phyloP scores from a whole-genome alignment of 2,888 invertebrate species.

The Ptychoptera contaminata region DNA sequence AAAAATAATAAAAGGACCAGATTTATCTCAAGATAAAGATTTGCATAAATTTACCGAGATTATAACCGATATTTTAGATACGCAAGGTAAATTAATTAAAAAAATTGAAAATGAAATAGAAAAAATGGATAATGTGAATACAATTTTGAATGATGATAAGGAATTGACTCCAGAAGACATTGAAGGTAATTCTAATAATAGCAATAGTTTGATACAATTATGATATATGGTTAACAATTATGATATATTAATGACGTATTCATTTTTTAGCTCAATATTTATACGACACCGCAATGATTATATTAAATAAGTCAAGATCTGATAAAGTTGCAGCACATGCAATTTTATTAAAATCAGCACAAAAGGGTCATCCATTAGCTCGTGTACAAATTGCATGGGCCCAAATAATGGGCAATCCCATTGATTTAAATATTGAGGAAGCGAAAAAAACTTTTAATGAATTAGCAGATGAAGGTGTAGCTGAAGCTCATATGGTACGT shows the following conservation, averaged over 20 bases:
- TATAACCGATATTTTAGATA: no score
- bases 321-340: slow-evolving; percentile 60
- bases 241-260: neutral
- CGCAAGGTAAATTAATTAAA: no score
- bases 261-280: slow-evolving; percentile 48
- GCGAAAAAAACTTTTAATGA: slow-evolving; percentile 63
- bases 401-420: slow-evolving; percentile 64
- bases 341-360: slow-evolving; percentile 62
- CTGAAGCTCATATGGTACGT: slow-evolving; percentile 78
- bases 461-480: slow-evolving; percentile 58
- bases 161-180: no score
- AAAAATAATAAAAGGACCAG: no score
- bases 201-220: no score
- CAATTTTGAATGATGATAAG: no score
- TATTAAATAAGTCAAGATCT: slow-evolving; percentile 54
- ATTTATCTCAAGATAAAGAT: no score
- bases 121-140: no score
- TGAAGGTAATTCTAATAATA: no score
- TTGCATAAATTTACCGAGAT: no score
- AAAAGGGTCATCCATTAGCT: slow-evolving; percentile 64
- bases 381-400: slow-evolving; percentile 80
- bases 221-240: no score
- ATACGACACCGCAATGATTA: slow-evolving; percentile 52
- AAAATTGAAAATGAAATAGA: no score
- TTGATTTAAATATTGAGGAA: slow-evolving; percentile 57